Base-by-base conservation (phyloP, 2,888 invertebrate genomes). In the Dryococelus australis region DNA sequence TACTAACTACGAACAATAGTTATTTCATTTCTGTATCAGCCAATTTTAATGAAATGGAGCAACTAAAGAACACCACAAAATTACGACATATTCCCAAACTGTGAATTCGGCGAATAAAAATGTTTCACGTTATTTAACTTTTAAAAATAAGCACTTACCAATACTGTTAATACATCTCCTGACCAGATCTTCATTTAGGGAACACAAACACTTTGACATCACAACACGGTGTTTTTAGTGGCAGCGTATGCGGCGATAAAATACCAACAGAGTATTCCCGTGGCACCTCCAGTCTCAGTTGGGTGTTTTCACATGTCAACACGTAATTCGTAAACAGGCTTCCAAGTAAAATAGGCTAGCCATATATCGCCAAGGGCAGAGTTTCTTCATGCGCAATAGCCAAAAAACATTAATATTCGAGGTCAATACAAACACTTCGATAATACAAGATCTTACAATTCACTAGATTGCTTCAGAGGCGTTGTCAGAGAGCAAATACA, bases 321-420 rank as follows among this genome's bases (percentile, higher is more conserved):
- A 65, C 20, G 65, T 16, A 65, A 8, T 65, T 65, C 65, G 16
- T n/a, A 65, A n/a, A 65, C 65, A 65, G n/a, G 47, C 65, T n/a
- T 65, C 65, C n/a, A 28, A 12, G 79, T 87, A 85, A 85, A 87
- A 87, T 86, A 87, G 43, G 87, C 80, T 86, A 86, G 51, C 79
- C 91, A 65, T 65, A 65, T 2, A 65, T 65, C n/a, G 91, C 91
- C 92, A 92, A 92, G 92, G 92, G 92, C 92, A 92, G 91, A 89
- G 28, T 53, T 91, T 91, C 92, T 92, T 92, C 91, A 91, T 92
- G 92, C 93, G 93, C 92, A 93, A 92, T 92, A 91, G 79, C 86
- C 91, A 89, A 90, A 90, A 91, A 90, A 90, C 90, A 89, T 90
- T 90, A 90, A 90, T 90, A 91, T 92, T 91, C 91, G 91, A 91